Conservation (phyloP, 1,140 invertebrate species). For the Lepidotrigona ventralis region DNA sequence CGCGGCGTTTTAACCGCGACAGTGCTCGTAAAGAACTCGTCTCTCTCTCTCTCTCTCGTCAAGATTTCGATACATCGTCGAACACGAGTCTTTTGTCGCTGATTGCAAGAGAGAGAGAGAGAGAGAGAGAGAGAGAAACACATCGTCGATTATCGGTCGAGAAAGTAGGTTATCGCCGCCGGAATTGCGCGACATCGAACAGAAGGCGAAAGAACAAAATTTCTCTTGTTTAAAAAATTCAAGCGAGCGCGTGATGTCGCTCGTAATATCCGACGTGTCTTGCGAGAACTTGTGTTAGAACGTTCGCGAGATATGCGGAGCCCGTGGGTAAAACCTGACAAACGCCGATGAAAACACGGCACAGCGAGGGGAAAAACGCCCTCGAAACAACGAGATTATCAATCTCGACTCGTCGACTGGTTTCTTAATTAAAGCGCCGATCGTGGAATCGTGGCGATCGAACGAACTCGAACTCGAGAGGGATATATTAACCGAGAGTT, state of each 20-base stretch:
- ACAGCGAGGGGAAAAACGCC: neutral
- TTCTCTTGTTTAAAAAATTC: neutral
- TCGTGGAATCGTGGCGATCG: neutral
- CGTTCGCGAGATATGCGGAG: neutral
- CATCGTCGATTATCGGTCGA: neutral
- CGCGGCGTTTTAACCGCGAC: neutral
- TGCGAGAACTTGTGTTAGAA: neutral
- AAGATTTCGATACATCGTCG: constrained; percentile 28
- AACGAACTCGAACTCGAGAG: neutral
- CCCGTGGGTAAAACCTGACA: neutral
- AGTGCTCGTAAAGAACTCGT: neutral
- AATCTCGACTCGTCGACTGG: neutral
- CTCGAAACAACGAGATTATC: constrained; percentile 8
- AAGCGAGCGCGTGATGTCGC: too few relatives aligned
- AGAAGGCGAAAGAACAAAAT: neutral
- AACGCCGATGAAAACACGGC: neutral
- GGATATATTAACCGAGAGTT: neutral
- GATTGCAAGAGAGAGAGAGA: neutral
- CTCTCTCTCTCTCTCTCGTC: neutral
- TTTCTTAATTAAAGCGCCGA: constrained; percentile 2
- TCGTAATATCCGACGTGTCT: neutral
- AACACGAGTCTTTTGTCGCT: constrained; percentile 5
- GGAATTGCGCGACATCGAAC: neutral
- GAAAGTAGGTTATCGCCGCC: constrained; percentile 28
- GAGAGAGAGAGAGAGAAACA: neutral